phyloP scores from a whole-genome alignment of 2,797 vertebrate species.

The Phaenicophaeus curvirostris region DNA sequence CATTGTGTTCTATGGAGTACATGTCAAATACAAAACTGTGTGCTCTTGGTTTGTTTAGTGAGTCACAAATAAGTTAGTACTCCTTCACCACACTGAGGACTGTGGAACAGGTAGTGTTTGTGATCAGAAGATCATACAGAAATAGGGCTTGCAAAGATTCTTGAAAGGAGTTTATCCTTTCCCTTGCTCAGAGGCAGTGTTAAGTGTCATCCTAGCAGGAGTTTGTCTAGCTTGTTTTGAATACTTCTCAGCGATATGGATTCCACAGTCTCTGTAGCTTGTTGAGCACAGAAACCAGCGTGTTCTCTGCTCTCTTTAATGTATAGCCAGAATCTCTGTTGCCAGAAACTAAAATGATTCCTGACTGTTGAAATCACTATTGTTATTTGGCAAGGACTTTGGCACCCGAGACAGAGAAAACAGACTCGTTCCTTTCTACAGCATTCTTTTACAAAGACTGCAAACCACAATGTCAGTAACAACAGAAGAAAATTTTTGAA shows the following conservation, averaged over 20 bases:
- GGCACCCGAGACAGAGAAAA: not conserved
- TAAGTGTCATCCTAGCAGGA: not conserved
- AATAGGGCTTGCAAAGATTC: not conserved
- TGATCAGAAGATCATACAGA: not conserved
- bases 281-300: not conserved
- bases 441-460: not conserved
- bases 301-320: not conserved
- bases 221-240: not conserved
- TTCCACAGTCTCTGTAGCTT: not conserved
- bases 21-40: not conserved
- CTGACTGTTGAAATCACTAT: fast-evolving
- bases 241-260: not conserved
- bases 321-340: not conserved
- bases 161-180: not conserved
- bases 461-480: not conserved
- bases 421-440: not conserved
- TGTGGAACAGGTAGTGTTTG: not conserved
- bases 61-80: not conserved
- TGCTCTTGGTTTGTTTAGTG: not conserved
- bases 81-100: not conserved
- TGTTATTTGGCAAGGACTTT: not conserved
- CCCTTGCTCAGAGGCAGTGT: not conserved
- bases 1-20: not conserved
- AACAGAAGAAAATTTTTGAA: not conserved
- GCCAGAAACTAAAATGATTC: not conserved